A percentile compares a stretch with the other conserved stretches of the same genome.
Conservation (phyloP, 2,797 vertebrate species). For the Ara ararauna region DNA sequence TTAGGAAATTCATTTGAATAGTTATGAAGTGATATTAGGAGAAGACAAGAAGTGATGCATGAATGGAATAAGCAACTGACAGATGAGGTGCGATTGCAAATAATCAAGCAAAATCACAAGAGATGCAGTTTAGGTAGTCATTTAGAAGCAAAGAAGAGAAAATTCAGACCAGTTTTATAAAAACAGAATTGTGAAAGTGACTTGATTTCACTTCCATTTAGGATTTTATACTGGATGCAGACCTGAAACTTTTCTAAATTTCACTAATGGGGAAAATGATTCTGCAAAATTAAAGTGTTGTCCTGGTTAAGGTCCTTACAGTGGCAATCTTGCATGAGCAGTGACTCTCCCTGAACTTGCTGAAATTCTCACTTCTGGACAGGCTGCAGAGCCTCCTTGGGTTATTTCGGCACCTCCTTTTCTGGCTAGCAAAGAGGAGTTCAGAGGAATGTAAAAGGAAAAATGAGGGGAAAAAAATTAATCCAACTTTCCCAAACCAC, state of each 20-base stretch:
- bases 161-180: not conserved
- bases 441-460: slow-evolving; percentile 20
- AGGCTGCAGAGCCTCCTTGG: not conserved
- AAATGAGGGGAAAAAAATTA: not conserved
- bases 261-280: not conserved
- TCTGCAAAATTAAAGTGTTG: not conserved
- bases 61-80: not conserved
- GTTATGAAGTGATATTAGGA: not conserved
- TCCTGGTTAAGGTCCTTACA: not conserved
- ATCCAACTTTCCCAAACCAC: slow-evolving; percentile 39
- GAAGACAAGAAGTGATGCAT: not conserved
- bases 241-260: not conserved
- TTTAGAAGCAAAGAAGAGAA: not conserved
- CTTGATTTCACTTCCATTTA: not conserved
- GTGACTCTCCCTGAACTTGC: not conserved
- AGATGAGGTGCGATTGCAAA: not conserved
- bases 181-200: not conserved
- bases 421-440: not conserved
- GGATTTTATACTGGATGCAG: not conserved
- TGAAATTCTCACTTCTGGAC: not conserved
- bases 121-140: not conserved
- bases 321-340: not conserved
- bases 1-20: slow-evolving; percentile 11
- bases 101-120: not conserved
- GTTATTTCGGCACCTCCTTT: slow-evolving; percentile 28